Evolutionary conservation across 2,888 invertebrate genomes (phyloP), one percentile per base, ranked within the genome.

Genomic region (Cerastis leucographa): DNA sequence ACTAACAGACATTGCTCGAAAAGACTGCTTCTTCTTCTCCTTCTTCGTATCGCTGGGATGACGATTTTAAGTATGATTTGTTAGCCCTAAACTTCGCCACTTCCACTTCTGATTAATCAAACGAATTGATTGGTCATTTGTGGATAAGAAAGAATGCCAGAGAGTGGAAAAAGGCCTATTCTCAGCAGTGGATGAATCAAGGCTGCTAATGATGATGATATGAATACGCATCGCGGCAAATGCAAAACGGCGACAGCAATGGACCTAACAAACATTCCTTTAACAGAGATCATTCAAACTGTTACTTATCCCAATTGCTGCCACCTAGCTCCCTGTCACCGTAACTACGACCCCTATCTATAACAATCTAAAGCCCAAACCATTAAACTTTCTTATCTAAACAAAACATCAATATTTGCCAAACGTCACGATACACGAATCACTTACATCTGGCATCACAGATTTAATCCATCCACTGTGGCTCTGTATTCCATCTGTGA

Each of bases 391-490:
- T 62, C 49, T 68, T 78, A 74, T 69, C 51, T 44, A 69, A 70
- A 81, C 46, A 62, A 68, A 59, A 64, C 40, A 51, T 71, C 46
- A 71, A 76, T 80, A 80, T 71, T 82, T 46, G 65, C 76, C 29
- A 40, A 84, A 46, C 44, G 66, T 61, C 66, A 69, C 71, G 68
- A 44, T 29, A 40, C 42, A 51, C 65, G 29, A 66, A 77, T 77
- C 71, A 64, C 76, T 44, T 61, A n/a, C 85, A 80, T 71, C 73
- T 85, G 82, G 59, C 64, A 74, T 62, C 49, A 82, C 72, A 51
- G 64, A 75, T 73, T 79, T 49, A 77, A 85, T 69, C 71, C 83
- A 74, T 85, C 74, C 56, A 69, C 70, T 64, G 22, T 78, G 22
- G 22, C 2, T 17, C n/a, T 46, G 44, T n/a, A 40, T 51, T 83